Percentiles rank a stretch among this genome's conserved stretches.
Conservation (phyloP, 2,113 vertebrate genomes). For the Seriola rivoliana region DNA sequence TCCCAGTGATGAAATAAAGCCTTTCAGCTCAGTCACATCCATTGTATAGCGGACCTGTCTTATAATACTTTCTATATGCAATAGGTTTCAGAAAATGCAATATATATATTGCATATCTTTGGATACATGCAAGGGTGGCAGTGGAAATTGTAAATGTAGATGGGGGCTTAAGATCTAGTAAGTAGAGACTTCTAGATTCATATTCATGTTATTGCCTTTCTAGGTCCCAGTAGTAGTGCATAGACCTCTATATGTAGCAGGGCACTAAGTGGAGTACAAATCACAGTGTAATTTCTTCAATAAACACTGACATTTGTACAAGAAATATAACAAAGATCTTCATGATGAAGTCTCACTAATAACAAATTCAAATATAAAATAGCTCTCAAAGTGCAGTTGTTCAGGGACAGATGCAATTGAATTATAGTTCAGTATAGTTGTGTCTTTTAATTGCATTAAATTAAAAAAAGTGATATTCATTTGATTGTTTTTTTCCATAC, state of each 20-base stretch:
- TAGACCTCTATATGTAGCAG: conserved; percentile 47
- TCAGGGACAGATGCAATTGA: neutral
- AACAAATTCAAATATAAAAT: neutral
- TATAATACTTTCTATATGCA: conserved; percentile 9
- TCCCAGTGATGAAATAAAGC: conserved; percentile 8
- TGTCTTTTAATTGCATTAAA: too few relatives aligned
- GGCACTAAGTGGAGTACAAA: conserved; percentile 61
- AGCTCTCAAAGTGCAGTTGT: neutral
- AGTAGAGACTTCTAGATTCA: conserved; percentile 41
- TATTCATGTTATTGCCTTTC: conserved; percentile 54
- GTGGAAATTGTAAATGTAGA: conserved; percentile 24
- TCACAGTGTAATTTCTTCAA: conserved; percentile 53
- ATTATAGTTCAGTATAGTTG: neutral
- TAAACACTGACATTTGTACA: conserved; percentile 37
- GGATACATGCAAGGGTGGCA: neutral
- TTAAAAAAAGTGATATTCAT: neutral
- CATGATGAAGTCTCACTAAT: conserved; percentile 31
- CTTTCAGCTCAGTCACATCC: conserved; percentile 10
- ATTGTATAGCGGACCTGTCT: neutral
- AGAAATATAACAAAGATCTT: conserved; percentile 38
- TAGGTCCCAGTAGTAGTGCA: conserved; percentile 25
- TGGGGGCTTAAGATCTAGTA: conserved; percentile 18
- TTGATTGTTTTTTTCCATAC: neutral
- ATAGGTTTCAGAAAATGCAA: neutral
- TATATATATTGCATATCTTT: conserved; percentile 7